Evolutionary conservation across 2,888 invertebrate species (phyloP).

Genomic region (Scaptomyza reducta): DNA sequence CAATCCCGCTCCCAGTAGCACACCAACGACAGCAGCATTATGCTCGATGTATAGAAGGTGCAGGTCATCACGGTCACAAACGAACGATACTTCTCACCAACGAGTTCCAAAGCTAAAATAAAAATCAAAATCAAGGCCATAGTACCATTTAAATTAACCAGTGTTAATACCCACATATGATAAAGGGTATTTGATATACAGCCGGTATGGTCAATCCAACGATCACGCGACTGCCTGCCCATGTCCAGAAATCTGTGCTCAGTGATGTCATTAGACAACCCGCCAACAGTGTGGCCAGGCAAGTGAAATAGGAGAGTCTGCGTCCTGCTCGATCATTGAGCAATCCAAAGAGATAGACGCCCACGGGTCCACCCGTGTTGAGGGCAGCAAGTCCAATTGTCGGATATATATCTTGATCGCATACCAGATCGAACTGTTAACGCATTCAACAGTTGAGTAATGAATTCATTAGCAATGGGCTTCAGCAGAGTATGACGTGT

Average conservation of each 20-base stretch:
- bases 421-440: slow-evolving; percentile 92
- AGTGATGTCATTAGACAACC: slow-evolving; percentile 93
- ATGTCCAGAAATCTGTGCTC: slow-evolving; percentile 91
- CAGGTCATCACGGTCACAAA: slow-evolving; percentile 97
- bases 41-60: slow-evolving; percentile 94
- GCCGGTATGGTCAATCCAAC: slow-evolving; percentile 97
- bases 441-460: slow-evolving; percentile 3
- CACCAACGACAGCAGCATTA: slow-evolving; percentile 92
- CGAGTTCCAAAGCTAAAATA: slow-evolving; percentile 93
- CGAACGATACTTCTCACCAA: slow-evolving; percentile 95
- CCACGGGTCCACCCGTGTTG: slow-evolving; percentile 94
- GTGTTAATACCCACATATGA: slow-evolving; percentile 90
- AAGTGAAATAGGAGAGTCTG: slow-evolving; percentile 93
- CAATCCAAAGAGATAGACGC: slow-evolving; percentile 94
- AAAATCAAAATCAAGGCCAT: background rate
- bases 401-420: slow-evolving; percentile 93
- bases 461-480: background rate
- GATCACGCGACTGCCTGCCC: slow-evolving; percentile 91
- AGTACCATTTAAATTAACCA: background rate
- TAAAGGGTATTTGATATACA: slow-evolving; percentile 96
- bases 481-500: slow-evolving; percentile 12
- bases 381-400: slow-evolving; percentile 93
- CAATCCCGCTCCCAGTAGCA: slow-evolving; percentile 94
- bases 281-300: slow-evolving; percentile 91
- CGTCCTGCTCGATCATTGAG: slow-evolving; percentile 95